phyloP scores from a whole-genome alignment of 2,113 vertebrate species.

The Trichomycterus rosablanca region DNA sequence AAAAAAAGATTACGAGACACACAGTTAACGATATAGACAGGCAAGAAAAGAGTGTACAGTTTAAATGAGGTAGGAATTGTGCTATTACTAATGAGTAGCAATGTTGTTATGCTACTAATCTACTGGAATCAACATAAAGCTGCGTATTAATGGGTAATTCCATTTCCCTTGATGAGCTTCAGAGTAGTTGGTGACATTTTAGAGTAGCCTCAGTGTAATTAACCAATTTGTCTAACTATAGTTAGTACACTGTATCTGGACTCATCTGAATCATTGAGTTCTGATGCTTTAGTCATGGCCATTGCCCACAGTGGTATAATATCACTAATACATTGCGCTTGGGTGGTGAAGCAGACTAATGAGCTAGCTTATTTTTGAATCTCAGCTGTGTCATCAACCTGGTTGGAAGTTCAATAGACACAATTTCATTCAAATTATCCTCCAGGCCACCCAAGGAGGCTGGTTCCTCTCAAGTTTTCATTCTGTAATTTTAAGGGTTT shows the following conservation, averaged over 20 bases:
- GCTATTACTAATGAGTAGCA: not conserved
- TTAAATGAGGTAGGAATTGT: not conserved
- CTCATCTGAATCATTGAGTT: too few species aligned
- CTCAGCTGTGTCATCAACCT: too few species aligned
- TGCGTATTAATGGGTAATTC: not conserved
- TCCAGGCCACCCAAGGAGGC: too few species aligned
- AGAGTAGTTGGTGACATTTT: not conserved
- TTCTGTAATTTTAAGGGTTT: too few species aligned
- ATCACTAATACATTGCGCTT: too few species aligned
- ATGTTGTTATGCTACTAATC: not conserved
- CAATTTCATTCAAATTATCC: too few species aligned
- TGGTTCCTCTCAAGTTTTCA: too few species aligned
- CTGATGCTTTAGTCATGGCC: too few species aligned
- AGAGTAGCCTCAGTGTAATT: not conserved
- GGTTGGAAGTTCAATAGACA: too few species aligned
- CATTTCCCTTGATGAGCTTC: not conserved
- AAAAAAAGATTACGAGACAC: not conserved
- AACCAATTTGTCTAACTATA: not conserved
- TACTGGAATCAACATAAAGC: not conserved
- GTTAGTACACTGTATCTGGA: too few species aligned
- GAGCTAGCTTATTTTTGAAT: not conserved
- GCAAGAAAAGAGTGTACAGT: not conserved
- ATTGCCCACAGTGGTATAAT: too few species aligned
- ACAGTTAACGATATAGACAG: conserved; percentile 14
- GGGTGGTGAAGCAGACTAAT: too few species aligned